Base-by-base conservation (phyloP, 1,140 invertebrate species). In the Mercenaria mercenaria region DNA sequence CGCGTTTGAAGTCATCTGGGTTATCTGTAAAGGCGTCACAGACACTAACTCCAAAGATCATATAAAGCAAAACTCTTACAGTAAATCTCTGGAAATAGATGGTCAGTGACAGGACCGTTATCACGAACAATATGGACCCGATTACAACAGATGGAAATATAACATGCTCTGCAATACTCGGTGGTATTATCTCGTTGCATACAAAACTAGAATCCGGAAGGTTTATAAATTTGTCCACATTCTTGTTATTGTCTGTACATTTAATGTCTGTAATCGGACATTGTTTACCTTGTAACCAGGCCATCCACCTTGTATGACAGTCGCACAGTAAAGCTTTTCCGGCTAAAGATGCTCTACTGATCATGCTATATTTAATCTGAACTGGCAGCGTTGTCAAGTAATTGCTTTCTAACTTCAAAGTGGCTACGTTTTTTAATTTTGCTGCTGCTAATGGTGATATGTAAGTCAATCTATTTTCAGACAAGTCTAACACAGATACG, bases 241-340 rank as follows among this genome's bases (percentile, higher is more conserved):
- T 64, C n/a, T 64, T 64, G n/a, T 26, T 29, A 64, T 64, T 29
- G 26, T 64, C 59, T 26, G 26, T 64, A 64, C 59, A 64, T 64
- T 64, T 29, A 8, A 64, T 64, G 6, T 64, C 59, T 26, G 6
- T 64, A 29, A 64, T 26, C 11, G 59, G 59, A 64, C 59, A 29
- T 10, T 11, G 4, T 64, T n/a, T 64, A 64, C 29, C 59, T 11
- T 29, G 59, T 29, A 64, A 64, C 59, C 59, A 64, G 59, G 20
- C 26, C 59, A 64, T 64, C 59, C 59, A 64, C 26, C 26, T 64
- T 64, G 59, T 64, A 29, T 64, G 59, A 64, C 59, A 64, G n/a
- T 64, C 59, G 29, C 59, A 64, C 20, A 29, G 3, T 8, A 64
- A 64, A 64, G 59, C n/a, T 10, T 64, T 64, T 29, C 26, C 26